Percentiles rank a stretch among this genome's conserved stretches.
Conservation (phyloP, 2,888 invertebrate genomes). For the Pyralis farinalis region DNA sequence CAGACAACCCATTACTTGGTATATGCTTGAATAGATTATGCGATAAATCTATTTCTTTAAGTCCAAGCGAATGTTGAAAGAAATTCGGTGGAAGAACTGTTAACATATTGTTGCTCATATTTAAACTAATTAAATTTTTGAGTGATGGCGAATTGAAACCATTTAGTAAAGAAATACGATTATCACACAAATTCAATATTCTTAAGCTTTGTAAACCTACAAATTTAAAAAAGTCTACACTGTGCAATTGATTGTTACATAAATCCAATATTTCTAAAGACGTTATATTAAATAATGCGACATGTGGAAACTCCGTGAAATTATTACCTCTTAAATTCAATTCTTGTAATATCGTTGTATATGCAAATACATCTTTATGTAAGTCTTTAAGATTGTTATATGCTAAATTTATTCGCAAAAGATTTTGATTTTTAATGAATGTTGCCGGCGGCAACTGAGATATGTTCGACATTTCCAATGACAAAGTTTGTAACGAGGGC, state of each 20-base stretch:
- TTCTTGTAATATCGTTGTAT: slow-evolving; percentile 88
- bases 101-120: slow-evolving; percentile 88
- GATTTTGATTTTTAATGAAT: slow-evolving; percentile 89
- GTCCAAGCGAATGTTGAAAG: slow-evolving; percentile 85
- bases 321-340: slow-evolving; percentile 87
- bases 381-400: slow-evolving; percentile 85
- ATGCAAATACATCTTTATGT: slow-evolving; percentile 87
- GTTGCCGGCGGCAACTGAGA: slow-evolving; percentile 84
- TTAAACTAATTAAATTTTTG: slow-evolving; percentile 86
- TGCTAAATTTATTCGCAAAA: slow-evolving; percentile 87
- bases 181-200: slow-evolving; percentile 87
- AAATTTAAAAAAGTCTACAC: slow-evolving; percentile 88
- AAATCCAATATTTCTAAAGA: slow-evolving; percentile 87
- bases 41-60: slow-evolving; percentile 89
- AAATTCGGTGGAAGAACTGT: slow-evolving; percentile 91
- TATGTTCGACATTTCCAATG: slow-evolving; percentile 86
- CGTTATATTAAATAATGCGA: slow-evolving; percentile 87
- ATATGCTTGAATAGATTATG: slow-evolving; percentile 90
- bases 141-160: slow-evolving; percentile 89
- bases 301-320: slow-evolving; percentile 89
- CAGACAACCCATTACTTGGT: slow-evolving; percentile 88
- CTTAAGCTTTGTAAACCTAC: slow-evolving; percentile 88
- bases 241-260: slow-evolving; percentile 84
- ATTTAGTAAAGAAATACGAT: slow-evolving; percentile 86
- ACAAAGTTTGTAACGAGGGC: slow-evolving; percentile 88